Conservation (phyloP, 1,140 invertebrate genomes). For the Achatina immaculata region DNA sequence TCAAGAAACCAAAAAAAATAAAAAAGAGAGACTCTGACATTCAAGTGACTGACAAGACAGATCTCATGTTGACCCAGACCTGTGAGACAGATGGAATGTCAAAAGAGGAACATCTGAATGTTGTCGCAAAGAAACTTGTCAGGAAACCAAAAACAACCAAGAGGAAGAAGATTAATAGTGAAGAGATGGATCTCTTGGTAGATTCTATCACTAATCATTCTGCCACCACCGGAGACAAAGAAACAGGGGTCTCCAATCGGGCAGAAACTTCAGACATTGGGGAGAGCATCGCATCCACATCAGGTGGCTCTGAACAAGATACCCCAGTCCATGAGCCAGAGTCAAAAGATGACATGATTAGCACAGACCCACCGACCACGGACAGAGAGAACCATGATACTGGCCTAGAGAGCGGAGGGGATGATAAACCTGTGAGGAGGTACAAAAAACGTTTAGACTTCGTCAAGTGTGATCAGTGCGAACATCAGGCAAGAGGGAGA, state of each 20-base stretch:
- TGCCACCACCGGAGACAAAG: neutral
- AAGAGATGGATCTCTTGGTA: neutral
- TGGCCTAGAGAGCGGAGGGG: slow-evolving; percentile 36
- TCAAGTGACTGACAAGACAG: neutral
- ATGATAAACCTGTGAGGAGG: slow-evolving; percentile 37
- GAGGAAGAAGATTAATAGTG: neutral
- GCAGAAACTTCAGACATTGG: slow-evolving; percentile 39
- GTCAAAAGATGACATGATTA: slow-evolving; percentile 26
- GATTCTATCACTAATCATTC: neutral
- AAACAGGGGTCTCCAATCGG: slow-evolving; percentile 6
- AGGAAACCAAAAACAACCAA: neutral
- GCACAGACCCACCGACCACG: slow-evolving; percentile 1
- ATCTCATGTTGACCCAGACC: neutral
- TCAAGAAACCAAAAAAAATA: slow-evolving; percentile 14
- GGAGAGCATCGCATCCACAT: slow-evolving; percentile 38
- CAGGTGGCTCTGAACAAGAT: slow-evolving; percentile 31
- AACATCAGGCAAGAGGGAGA: slow-evolving; percentile 40
- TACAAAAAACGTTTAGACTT: slow-evolving; percentile 46
- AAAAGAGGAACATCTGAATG: neutral
- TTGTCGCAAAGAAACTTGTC: neutral
- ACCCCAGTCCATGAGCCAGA: slow-evolving; percentile 30
- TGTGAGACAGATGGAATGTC: neutral
- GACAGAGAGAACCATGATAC: slow-evolving; percentile 37
- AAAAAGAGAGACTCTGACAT: slow-evolving; percentile 20
- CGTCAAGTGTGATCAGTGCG: slow-evolving; percentile 43